Conservation (phyloP, 2,797 vertebrate species). For the Ambastaia sidthimunki region DNA sequence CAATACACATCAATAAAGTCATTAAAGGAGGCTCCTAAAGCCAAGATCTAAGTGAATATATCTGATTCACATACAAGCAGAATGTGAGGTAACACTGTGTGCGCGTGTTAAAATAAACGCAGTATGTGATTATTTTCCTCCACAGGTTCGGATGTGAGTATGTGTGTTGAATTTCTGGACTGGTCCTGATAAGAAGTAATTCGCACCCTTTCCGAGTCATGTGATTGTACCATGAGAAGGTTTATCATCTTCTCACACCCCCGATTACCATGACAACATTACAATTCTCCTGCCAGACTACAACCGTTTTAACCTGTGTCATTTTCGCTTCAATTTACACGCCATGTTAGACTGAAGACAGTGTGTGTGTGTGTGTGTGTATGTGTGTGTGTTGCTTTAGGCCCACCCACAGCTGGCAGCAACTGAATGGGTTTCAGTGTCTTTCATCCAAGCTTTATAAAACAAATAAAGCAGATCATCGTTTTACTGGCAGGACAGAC, state of each 20-base stretch:
- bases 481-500: conserved; percentile 30
- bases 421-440: conserved; percentile 34
- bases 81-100: conserved; percentile 2
- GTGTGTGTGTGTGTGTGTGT: neutral
- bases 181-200: conserved; percentile 18
- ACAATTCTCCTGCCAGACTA: conserved; percentile 25
- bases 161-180: neutral
- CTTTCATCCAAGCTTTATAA: conserved; percentile 43
- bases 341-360: neutral
- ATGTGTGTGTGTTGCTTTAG: neutral
- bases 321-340: conserved; percentile 18
- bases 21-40: too few species aligned
- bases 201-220: neutral
- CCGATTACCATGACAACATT: conserved; percentile 52
- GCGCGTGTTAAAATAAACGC: conserved; percentile 21
- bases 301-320: conserved; percentile 18
- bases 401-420: conserved; percentile 28
- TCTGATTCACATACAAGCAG: conserved; percentile 68
- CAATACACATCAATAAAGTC: too few species aligned
- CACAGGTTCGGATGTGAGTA: neutral
- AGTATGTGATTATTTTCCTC: neutral
- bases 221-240: conserved; percentile 23
- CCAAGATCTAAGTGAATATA: conserved; percentile 13
- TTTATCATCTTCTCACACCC: conserved; percentile 39
- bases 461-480: conserved; percentile 17